These are phyloP conservation scores for Actenoides lindsayi DNA, from an alignment of 2,113 vertebrate species.

Conservation along the genomic window DNA sequence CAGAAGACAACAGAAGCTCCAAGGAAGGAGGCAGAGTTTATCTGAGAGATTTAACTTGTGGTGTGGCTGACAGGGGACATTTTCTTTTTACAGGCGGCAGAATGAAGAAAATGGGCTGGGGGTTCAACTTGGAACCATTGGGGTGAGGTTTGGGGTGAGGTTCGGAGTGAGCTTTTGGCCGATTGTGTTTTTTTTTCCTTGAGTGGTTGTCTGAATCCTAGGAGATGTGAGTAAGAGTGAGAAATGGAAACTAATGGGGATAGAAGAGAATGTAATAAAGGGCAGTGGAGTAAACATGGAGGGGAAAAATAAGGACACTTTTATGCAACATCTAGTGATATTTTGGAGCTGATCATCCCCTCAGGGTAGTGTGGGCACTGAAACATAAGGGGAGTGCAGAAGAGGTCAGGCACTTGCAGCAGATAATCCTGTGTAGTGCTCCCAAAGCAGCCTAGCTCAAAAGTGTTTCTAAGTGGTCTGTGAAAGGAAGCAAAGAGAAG, in stretches of 20 bases:
- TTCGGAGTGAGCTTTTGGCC: neutral
- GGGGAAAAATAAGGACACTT: neutral
- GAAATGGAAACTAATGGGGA: neutral
- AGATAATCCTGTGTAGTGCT: neutral
- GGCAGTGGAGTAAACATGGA: neutral
- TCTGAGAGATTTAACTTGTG: neutral
- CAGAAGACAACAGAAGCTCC: neutral
- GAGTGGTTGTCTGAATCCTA: neutral
- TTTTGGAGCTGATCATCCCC: neutral
- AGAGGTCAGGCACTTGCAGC: neutral
- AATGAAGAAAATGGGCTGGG: neutral
- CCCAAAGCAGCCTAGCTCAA: neutral
- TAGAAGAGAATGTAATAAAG: neutral
- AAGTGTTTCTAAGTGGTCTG: neutral
- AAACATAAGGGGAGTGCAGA: neutral
- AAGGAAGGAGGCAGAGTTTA: neutral
- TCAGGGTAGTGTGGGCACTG: neutral
- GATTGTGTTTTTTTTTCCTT: fast-evolving
- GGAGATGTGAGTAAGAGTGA: fast-evolving
- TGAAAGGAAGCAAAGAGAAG: neutral
- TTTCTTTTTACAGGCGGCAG: neutral
- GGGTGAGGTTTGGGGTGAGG: fast-evolving
- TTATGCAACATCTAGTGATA: neutral
- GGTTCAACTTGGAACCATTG: fast-evolving
- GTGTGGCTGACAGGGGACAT: neutral